phyloP scores from a whole-genome alignment of 2,888 invertebrate species.

The Parnassius mnemosyne region DNA sequence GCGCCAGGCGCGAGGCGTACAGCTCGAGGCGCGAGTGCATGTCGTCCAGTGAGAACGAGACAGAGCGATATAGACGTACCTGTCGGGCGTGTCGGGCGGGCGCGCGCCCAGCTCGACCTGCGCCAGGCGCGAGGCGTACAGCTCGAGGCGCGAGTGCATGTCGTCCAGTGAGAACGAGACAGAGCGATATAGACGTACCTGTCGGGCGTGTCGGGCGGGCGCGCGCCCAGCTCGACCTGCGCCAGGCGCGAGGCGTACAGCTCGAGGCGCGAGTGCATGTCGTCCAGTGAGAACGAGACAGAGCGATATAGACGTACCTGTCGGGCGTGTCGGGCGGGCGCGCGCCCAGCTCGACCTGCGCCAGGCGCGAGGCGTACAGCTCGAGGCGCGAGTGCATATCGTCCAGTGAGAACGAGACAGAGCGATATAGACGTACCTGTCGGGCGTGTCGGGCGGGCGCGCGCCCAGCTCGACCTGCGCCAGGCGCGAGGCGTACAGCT shows the following conservation, averaged over 20 bases:
- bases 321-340: constrained; percentile 90
- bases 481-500: no score
- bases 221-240: no score
- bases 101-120: constrained; percentile 92
- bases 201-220: no score
- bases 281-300: no score
- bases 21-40: constrained; percentile 99
- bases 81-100: constrained; percentile 90
- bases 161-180: constrained; percentile 74
- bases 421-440: no score
- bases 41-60: constrained; percentile 58
- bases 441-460: no score
- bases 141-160: constrained; percentile 98
- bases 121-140: constrained; percentile 95
- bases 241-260: no score
- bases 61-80: constrained; percentile 51
- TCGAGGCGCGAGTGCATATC: constrained; percentile 97
- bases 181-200: no score
- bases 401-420: constrained; percentile 52
- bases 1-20: constrained; percentile 95
- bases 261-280: no score
- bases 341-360: constrained; percentile 93
- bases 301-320: constrained; percentile 45
- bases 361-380: constrained; percentile 95
- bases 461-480: no score